phyloP scores from a whole-genome alignment of 2,113 vertebrate genomes.

The Chitala chitala region DNA sequence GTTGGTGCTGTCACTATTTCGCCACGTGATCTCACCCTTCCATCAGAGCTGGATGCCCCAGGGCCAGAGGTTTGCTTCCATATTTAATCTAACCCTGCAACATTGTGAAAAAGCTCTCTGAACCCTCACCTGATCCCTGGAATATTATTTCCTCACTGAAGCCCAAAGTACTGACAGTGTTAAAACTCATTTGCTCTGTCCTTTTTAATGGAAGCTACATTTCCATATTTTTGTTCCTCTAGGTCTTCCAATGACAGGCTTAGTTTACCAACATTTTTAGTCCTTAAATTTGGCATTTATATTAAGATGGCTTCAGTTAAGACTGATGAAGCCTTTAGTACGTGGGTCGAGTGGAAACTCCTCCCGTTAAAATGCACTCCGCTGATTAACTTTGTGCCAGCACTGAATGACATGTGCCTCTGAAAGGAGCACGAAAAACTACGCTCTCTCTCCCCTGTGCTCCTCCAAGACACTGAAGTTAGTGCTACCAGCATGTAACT shows the following conservation, averaged over 20 bases:
- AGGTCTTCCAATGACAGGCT: background rate
- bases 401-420: background rate
- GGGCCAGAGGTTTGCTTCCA: background rate
- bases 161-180: background rate
- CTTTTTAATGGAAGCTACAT: background rate
- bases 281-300: background rate
- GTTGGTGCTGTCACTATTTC: background rate
- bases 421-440: background rate
- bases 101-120: background rate
- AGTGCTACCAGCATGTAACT: background rate
- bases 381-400: background rate
- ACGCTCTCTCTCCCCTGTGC: no score
- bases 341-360: background rate
- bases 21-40: background rate
- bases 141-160: background rate
- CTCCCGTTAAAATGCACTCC: background rate
- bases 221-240: background rate
- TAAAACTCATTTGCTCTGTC: background rate
- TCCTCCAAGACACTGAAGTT: background rate
- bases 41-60: background rate
- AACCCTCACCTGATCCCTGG: background rate
- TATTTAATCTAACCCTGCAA: slow-evolving; percentile 3
- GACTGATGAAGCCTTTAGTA: background rate
- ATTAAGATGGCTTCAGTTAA: background rate
- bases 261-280: background rate